Base-by-base conservation (phyloP, 2,113 vertebrate genomes). In the Euleptes europaea region DNA sequence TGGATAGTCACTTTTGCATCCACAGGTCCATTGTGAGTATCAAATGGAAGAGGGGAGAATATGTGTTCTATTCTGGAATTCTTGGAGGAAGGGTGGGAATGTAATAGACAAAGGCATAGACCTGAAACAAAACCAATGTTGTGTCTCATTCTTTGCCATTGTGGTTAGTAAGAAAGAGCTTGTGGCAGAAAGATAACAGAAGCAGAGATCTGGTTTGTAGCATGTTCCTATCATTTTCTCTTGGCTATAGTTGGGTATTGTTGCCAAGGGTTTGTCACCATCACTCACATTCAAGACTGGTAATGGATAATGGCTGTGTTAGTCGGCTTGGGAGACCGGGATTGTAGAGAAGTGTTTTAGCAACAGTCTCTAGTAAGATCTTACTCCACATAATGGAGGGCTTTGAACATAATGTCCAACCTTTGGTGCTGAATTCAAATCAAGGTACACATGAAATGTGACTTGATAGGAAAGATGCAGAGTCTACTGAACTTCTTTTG, bases 391-490 rank as follows among this genome's bases (percentile, higher is more conserved):
- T 11, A 33, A 35, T 54, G 49, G n/a, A 77, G 21, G 42, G 31
- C 14, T 54, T 76, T 76, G 47, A 76, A 54, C 17, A 54, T 51
- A 44, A 76, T 33, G 74, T 51, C 47, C 31, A 76, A 33, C 19
- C 47, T 76, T 4, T n/a, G 65, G 31, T 28, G 12, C 31, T 31
- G 12, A 66, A n/a, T 66, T 66, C 28, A n/a, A 33, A 28, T 67
- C 65, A n/a, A 67, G 66, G 6, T 69, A 17, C 5, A 2, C n/a
- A 54, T 17, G 1, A 0, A 12, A 72, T 72, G 3, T 67, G 3
- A 11, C 1, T 63, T 13, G 82, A 14, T 23, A n/a, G 90, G 38
- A 84, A 87, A 92, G 74, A 11, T 57, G 10, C 8, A 21, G 54
- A 60, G 5, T 28, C 60, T 26, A 28, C 28, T 63, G 49, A 75